phyloP scores from a whole-genome alignment of 2,888 invertebrate genomes.

The Thumatha senex region DNA sequence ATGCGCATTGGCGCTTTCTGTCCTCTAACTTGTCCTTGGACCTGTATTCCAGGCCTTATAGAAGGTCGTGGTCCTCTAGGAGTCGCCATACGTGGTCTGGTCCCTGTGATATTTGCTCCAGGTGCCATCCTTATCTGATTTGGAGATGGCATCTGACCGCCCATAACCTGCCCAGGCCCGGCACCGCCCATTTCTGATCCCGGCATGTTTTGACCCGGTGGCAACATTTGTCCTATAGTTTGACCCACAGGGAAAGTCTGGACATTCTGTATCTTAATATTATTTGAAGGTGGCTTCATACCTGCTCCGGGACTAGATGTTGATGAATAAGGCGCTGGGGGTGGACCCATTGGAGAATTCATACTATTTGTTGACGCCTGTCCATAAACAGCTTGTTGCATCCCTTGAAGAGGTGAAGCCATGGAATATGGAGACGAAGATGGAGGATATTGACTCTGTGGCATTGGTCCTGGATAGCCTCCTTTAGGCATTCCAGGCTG shows the following conservation, averaged over 20 bases:
- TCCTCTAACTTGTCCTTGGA: slow-evolving; percentile 69
- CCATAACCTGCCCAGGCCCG: slow-evolving; percentile 49
- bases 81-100: slow-evolving; percentile 63
- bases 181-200: slow-evolving; percentile 36
- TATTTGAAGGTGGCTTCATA: slow-evolving; percentile 60
- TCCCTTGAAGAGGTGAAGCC: slow-evolving; percentile 69
- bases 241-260: slow-evolving; percentile 71
- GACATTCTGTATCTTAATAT: slow-evolving; percentile 70
- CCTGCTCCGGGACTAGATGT: slow-evolving; percentile 60
- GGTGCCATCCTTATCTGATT: slow-evolving; percentile 69
- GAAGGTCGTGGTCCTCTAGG: slow-evolving; percentile 62
- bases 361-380: slow-evolving; percentile 46
- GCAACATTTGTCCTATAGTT: slow-evolving; percentile 39
- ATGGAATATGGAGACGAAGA: slow-evolving; percentile 59
- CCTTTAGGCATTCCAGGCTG: slow-evolving; percentile 60
- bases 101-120: slow-evolving; percentile 55
- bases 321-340: slow-evolving; percentile 48
- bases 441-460: slow-evolving; percentile 53
- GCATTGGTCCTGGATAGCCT: slow-evolving; percentile 55
- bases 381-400: slow-evolving; percentile 75
- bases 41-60: slow-evolving; percentile 69
- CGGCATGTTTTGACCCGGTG: slow-evolving; percentile 39
- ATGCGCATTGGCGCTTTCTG: slow-evolving; percentile 61
- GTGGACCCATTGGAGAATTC: slow-evolving; percentile 53
- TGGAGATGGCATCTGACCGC: slow-evolving; percentile 61